Conservation (phyloP, 2,888 invertebrate species). For the Willowsia nigromaculata region DNA sequence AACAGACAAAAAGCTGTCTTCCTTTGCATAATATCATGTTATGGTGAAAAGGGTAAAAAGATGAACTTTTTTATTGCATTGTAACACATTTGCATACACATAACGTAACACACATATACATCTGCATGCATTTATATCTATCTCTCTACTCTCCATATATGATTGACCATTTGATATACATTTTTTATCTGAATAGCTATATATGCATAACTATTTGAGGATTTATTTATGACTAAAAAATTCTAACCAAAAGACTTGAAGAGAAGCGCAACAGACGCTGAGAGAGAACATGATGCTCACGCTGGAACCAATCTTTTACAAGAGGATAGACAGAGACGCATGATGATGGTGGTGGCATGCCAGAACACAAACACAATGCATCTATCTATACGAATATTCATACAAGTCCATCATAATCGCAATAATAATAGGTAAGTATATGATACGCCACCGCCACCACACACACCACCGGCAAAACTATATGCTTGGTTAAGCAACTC, state of each 20-base stretch:
- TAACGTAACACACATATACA: not conserved
- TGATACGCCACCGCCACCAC: not conserved
- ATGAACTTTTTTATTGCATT: constrained; percentile 14
- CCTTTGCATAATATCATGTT: constrained; percentile 41
- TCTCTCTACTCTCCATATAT: not conserved
- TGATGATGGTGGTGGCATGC: constrained; percentile 1
- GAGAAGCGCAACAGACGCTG: constrained; percentile 17
- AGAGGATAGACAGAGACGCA: not conserved
- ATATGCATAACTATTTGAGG: constrained; percentile 1
- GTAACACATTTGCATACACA: constrained; percentile 32
- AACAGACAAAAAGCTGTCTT: constrained; percentile 38
- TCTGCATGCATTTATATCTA: no score
- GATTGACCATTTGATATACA: constrained; percentile 4
- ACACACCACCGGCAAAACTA: constrained; percentile 26
- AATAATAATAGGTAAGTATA: not conserved
- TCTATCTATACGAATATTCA: not conserved
- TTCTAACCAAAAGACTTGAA: not conserved
- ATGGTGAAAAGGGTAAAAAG: constrained; percentile 25
- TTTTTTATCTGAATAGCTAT: not conserved
- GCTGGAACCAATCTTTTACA: constrained; percentile 11
- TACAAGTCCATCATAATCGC: not conserved
- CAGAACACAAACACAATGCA: constrained; percentile 8
- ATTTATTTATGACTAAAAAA: constrained; percentile 15
- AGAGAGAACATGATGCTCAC: not conserved
- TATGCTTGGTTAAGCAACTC: constrained; percentile 45